A percentile compares a stretch with the other conserved stretches of the same genome.
These are phyloP conservation scores for Brachylomia viminalis DNA, from an alignment of 2,888 invertebrate genomes.

Conservation along the genomic window DNA sequence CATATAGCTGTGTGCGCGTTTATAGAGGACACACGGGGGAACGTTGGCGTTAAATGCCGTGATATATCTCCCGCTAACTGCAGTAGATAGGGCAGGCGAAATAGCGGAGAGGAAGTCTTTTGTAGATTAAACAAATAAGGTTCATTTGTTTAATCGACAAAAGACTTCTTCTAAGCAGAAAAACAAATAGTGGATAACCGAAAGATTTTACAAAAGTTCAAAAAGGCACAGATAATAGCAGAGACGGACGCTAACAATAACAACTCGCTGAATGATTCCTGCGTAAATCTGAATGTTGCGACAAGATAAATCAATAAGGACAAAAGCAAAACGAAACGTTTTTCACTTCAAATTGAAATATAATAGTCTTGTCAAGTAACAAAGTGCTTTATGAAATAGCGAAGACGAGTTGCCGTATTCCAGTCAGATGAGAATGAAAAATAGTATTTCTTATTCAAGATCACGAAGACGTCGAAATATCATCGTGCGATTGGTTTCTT, in stretches of 20 bases:
- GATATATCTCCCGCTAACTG: constrained; percentile 73
- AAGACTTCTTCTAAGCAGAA: too few species aligned
- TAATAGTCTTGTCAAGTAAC: constrained; percentile 62
- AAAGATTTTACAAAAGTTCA: neutral
- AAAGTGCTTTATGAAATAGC: constrained; percentile 58
- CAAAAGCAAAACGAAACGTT: constrained; percentile 60
- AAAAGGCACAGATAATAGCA: neutral
- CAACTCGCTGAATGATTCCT: constrained; percentile 44
- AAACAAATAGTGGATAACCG: neutral
- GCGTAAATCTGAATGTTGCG: constrained; percentile 51
- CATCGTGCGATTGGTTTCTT: constrained; percentile 52
- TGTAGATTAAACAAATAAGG: constrained; percentile 52
- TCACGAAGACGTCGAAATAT: constrained; percentile 66
- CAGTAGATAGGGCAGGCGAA: constrained; percentile 69
- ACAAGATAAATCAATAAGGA: constrained; percentile 59
- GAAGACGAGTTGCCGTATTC: constrained; percentile 55
- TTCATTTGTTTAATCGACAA: too few species aligned
- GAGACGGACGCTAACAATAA: constrained; percentile 26
- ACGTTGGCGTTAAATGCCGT: constrained; percentile 70
- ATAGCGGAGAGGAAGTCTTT: constrained; percentile 39
- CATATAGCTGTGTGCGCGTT: constrained; percentile 60
- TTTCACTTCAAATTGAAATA: constrained; percentile 54
- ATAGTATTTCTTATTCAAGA: constrained; percentile 67
- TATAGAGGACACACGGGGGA: constrained; percentile 69
- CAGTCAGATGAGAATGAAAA: constrained; percentile 57